A percentile compares a stretch with the other conserved stretches of the same genome.
Conservation (phyloP, 2,797 vertebrate species). For the Melanotaenia trifasciata region DNA sequence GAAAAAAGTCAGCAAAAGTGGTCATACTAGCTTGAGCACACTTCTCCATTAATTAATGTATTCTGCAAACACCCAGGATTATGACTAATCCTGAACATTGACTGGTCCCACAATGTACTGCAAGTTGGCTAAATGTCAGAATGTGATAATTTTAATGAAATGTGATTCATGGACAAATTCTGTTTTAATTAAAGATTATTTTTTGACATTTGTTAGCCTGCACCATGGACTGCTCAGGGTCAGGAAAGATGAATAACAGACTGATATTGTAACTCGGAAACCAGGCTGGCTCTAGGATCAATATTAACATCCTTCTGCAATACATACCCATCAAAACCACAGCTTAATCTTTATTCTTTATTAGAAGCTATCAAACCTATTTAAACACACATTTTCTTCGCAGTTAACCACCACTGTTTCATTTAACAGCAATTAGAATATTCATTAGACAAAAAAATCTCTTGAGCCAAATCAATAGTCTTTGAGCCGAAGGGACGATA, state of each 20-base stretch:
- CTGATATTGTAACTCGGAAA: slow-evolving; percentile 33
- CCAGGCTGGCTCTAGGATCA: slow-evolving; percentile 47
- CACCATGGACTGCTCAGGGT: not conserved
- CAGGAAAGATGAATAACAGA: slow-evolving; percentile 23
- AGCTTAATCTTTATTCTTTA: slow-evolving; percentile 65
- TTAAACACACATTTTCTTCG: slow-evolving; percentile 59
- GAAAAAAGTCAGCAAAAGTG: slow-evolving; percentile 57
- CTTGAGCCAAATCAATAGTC: slow-evolving; percentile 60
- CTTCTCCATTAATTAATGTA: slow-evolving; percentile 65
- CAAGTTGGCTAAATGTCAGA: slow-evolving; percentile 57
- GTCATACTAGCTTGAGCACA: slow-evolving; percentile 34
- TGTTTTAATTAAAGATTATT: slow-evolving; percentile 59
- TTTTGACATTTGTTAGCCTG: slow-evolving; percentile 31
- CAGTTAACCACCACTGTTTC: slow-evolving; percentile 35
- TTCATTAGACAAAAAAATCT: slow-evolving; percentile 71
- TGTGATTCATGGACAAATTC: slow-evolving; percentile 24
- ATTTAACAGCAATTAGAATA: slow-evolving; percentile 71
- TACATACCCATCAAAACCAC: slow-evolving; percentile 69
- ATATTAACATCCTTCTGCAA: slow-evolving; percentile 58
- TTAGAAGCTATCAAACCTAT: slow-evolving; percentile 64
- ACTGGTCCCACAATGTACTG: slow-evolving; percentile 64
- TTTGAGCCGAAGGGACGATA: slow-evolving; percentile 69
- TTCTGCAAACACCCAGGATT: slow-evolving; percentile 69
- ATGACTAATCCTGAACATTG: slow-evolving; percentile 74
- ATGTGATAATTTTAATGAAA: slow-evolving; percentile 55